Conservation (phyloP, 1,140 invertebrate species). For the Tribolium madens region DNA sequence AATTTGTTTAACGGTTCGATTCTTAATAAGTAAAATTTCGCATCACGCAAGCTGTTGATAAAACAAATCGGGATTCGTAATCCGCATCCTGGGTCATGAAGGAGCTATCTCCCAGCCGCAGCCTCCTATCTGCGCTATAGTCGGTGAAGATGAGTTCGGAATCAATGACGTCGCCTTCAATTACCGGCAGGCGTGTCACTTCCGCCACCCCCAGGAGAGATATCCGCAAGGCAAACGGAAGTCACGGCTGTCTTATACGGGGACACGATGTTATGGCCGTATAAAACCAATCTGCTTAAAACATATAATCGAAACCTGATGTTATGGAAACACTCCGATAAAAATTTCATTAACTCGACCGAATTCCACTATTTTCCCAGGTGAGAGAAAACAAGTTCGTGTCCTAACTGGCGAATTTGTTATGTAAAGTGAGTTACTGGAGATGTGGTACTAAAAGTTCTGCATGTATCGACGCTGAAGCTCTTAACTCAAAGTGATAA, state of each 20-base stretch:
- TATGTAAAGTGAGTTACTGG: slow-evolving; percentile 14
- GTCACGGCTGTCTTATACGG: slow-evolving; percentile 34
- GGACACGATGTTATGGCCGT: slow-evolving; percentile 14
- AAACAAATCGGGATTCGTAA: slow-evolving; percentile 34
- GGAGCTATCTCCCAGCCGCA: slow-evolving; percentile 26
- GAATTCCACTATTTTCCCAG: slow-evolving; percentile 14
- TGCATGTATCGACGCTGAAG: slow-evolving; percentile 20
- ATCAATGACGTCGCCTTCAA: slow-evolving; percentile 35
- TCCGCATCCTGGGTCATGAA: slow-evolving; percentile 3
- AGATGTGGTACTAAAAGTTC: slow-evolving; percentile 14
- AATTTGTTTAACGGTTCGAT: slow-evolving; percentile 31
- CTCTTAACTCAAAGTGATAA: slow-evolving; percentile 39
- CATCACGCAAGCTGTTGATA: slow-evolving; percentile 13
- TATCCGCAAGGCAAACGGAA: slow-evolving; percentile 26
- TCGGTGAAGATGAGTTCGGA: slow-evolving; percentile 17
- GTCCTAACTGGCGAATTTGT: slow-evolving; percentile 8
- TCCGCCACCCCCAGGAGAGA: slow-evolving; percentile 24
- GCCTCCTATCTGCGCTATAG: slow-evolving; percentile 8
- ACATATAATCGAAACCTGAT: slow-evolving; percentile 26
- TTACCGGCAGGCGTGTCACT: slow-evolving; percentile 34
- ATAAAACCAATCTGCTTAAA: slow-evolving; percentile 4
- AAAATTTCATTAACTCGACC: slow-evolving; percentile 40
- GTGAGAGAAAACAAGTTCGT: slow-evolving; percentile 1
- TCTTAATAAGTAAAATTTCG: slow-evolving; percentile 17
- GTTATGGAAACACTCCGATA: slow-evolving; percentile 35